Base-by-base conservation (phyloP, 1,140 invertebrate species). In the Ditylenchus dipsaci region DNA sequence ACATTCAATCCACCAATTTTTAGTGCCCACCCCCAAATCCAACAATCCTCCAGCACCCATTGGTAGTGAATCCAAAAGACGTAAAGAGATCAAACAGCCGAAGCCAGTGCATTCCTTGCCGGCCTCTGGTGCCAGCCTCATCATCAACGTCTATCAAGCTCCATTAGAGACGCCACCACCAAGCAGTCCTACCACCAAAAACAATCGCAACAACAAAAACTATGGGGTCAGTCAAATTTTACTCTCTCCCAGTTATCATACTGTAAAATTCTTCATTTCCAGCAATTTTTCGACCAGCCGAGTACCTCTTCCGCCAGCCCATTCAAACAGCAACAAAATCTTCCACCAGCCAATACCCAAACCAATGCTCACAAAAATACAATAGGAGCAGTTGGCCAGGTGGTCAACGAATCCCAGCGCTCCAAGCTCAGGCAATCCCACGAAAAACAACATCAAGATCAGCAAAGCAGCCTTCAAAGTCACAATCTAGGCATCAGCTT, bases 81-180 rank as follows among this genome's bases (percentile, higher is more conserved):
- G 62, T 30, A 70, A 73, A 56, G 72, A 76, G 21, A 74, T 74
- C 27, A 74, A 74, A 76, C 72, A 75, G 7, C 72, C 72, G 3
- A 74, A 76, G 23, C 65, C 72, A 1, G 45, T 74, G 13, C 72
- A 74, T 8, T 45, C 58, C 21, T n/a, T n/a, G n/a, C n/a, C n/a
- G n/a, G n/a, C n/a, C n/a, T n/a, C n/a, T n/a, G n/a, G n/a, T n/a
- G n/a, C n/a, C 19, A 47, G 27, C 15, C 43, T 68, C 5, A 62
- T 74, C n/a, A 33, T 70, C 21, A 59, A 57, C 33, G 68, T 70
- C 30, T 70, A 70, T 33, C 67, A 70, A 17, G 68, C 68, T 21
- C 68, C 68, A 53, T 53, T 29, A 13, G 33, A 70, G 3, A 53
- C 49, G 3, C 49, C 49, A 21, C 49, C 49, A 5, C 53, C 11